Evolutionary conservation across 1,140 invertebrate genomes (phyloP), one percentile per base, ranked within the genome.

Genomic region (Monochamus saltuarius): DNA sequence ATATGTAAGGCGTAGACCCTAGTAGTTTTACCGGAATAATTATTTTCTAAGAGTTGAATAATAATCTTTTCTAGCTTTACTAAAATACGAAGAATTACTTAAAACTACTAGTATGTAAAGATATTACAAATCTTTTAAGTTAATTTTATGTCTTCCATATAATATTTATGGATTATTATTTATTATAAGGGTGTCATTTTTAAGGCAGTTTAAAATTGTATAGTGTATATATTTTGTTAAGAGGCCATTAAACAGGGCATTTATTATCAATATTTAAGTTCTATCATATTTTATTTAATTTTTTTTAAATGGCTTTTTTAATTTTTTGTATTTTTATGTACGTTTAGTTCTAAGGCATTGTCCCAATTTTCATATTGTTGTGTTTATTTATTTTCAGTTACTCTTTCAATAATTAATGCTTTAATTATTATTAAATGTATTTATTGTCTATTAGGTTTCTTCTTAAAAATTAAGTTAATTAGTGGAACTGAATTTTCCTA

Each of bases 201-300:
- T 42, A 42, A 16, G 16, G n/a, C 16, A 42, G 16, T 42, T 13
- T 42, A n/a, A 42, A 13, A 7, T 45, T 57, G 56, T 57, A 57
- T 50, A 57, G 56, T 57, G 56, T 57, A 57, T 17, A 57, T 57
- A 57, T 57, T 46, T 57, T 49, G 7, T 29, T 57, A 22, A n/a
- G 46, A 49, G 16, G 56, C 29, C 19, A 49, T 57, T 47, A 36
- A 56, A 45, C 43, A 47, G 56, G 56, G 56, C 56, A 57, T 57
- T 57, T 57, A 50, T 49, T 22, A 29, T 29, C 22, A 29, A 29
- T 29, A 29, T 29, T 29, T 29, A 29, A 29, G 22, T 29, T 29
- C 22, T 29, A 29, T 29, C 22, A 29, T 29, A 29, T 29, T 29
- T 29, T 29, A 29, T 29, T 29, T 29, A 29, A 29, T 29, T 29